Conservation (phyloP, 2,888 invertebrate species). For the Hemistola chrysoprasaria region DNA sequence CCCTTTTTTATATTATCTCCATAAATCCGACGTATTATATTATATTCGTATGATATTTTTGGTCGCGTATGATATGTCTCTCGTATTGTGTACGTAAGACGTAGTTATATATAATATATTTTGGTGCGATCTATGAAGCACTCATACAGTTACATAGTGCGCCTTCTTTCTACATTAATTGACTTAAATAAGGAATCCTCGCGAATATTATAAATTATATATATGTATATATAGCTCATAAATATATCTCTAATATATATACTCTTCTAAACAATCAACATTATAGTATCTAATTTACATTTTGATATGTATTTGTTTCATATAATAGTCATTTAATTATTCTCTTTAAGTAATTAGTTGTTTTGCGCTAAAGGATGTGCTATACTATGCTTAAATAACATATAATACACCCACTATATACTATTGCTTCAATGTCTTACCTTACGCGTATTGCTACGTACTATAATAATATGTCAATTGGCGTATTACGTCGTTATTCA, state of each 20-base stretch:
- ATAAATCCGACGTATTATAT: constrained; percentile 13
- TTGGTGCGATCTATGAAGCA: constrained; percentile 47
- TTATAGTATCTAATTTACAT: constrained; percentile 65
- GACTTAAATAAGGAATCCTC: constrained; percentile 80
- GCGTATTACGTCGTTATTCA: constrained; percentile 16
- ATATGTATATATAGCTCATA: constrained; percentile 5
- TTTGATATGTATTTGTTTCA: constrained; percentile 74
- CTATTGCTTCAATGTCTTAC: constrained; percentile 47
- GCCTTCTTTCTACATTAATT: constrained; percentile 67
- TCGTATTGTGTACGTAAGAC: too few relatives aligned
- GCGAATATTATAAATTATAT: constrained; percentile 46
- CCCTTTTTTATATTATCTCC: constrained; percentile 12
- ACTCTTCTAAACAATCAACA: too few relatives aligned
- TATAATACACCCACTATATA: constrained; percentile 50
- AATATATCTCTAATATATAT: too few relatives aligned
- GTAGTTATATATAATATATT: constrained; percentile 12
- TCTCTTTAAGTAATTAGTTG: constrained; percentile 32
- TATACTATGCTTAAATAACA: constrained; percentile 41
- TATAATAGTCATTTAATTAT: too few relatives aligned
- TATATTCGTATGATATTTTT: constrained; percentile 17
- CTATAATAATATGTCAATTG: constrained; percentile 23
- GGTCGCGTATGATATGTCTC: constrained; percentile 23
- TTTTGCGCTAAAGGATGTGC: constrained; percentile 38
- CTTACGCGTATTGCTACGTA: too few relatives aligned
- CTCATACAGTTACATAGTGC: constrained; percentile 40